phyloP scores from a whole-genome alignment of 2,797 vertebrate genomes.

The Muraenolepis orangiensis region DNA sequence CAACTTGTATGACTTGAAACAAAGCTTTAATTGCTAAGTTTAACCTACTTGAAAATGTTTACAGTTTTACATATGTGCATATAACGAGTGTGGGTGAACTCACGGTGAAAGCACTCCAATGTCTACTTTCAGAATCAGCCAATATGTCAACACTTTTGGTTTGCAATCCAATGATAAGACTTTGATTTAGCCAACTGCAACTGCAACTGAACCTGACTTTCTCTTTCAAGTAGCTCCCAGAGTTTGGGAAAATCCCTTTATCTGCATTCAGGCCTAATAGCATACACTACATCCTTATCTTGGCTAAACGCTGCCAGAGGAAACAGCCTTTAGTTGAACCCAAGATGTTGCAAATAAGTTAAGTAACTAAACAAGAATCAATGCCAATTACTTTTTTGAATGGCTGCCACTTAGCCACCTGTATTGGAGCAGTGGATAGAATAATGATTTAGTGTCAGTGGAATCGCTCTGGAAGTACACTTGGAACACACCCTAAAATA shows the following conservation, averaged over 20 bases:
- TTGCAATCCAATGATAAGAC: slow-evolving; percentile 2
- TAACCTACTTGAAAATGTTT: too few relatives aligned
- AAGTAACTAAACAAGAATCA: slow-evolving; percentile 15
- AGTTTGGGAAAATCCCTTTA: neutral
- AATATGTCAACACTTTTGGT: neutral
- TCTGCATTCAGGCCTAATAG: slow-evolving; percentile 1
- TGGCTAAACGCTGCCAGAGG: neutral
- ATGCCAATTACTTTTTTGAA: slow-evolving; percentile 31
- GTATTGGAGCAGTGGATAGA: neutral
- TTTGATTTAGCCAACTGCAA: slow-evolving; percentile 13
- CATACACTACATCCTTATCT: neutral
- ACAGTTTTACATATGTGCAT: neutral
- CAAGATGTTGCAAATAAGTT: neutral
- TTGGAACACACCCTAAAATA: neutral
- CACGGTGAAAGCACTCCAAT: neutral
- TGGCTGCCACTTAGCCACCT: neutral
- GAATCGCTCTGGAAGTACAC: neutral
- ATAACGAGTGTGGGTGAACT: neutral
- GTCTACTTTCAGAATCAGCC: neutral
- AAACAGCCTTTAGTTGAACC: neutral
- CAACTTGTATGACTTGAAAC: too few relatives aligned
- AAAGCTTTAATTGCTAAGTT: too few relatives aligned
- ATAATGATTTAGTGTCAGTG: neutral
- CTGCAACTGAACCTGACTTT: slow-evolving; percentile 6
- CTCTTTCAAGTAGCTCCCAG: neutral